Conservation (phyloP, 1,140 invertebrate species). For the Schlechtendalia chinensis region DNA sequence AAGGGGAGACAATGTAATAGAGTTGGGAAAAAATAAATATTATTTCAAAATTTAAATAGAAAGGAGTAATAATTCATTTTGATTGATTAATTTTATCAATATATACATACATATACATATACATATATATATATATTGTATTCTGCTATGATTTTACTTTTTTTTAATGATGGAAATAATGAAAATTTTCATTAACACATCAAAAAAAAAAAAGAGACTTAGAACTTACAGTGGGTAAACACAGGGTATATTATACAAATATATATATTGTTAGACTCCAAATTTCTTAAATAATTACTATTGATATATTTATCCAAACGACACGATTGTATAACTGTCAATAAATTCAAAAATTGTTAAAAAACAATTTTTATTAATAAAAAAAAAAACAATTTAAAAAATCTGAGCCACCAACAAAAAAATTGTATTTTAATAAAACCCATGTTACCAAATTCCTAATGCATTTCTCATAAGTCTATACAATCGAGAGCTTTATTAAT, state of each 20-base stretch:
- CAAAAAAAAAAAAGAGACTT: not conserved
- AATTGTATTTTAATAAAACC: not conserved
- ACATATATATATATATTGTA: not conserved
- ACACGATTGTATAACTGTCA: not conserved
- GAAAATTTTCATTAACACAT: too few relatives aligned
- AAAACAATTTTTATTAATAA: not conserved
- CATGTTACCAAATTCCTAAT: not conserved
- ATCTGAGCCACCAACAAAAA: not conserved
- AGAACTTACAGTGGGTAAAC: too few relatives aligned
- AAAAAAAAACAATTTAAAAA: not conserved
- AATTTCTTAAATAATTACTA: not conserved
- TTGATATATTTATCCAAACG: not conserved
- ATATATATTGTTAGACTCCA: conserved; percentile 16
- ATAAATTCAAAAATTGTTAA: not conserved
- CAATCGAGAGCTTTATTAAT: not conserved
- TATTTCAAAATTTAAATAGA: conserved; percentile 15
- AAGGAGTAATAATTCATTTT: conserved; percentile 11
- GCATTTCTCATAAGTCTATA: not conserved
- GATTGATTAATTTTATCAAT: not conserved
- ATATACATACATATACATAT: not conserved
- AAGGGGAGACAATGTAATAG: not conserved
- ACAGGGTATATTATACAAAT: not conserved
- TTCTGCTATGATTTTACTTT: not conserved
- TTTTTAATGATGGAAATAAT: not conserved
- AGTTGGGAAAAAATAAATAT: conserved; percentile 3